Conservation (phyloP, 2,888 invertebrate species). For the Atrina japonica region DNA sequence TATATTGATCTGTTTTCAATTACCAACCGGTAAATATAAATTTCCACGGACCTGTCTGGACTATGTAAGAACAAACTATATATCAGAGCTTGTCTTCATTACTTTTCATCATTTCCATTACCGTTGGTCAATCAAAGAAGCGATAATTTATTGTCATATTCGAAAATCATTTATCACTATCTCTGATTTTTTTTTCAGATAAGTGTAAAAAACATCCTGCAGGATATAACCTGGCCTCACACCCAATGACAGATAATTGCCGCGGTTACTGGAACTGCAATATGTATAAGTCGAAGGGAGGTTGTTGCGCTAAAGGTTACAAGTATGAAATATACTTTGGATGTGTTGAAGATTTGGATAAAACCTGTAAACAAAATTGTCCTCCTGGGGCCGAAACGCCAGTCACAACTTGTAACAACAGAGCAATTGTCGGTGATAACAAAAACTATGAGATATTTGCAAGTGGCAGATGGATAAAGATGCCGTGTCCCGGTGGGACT, state of each 20-base stretch:
- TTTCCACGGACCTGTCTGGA: too few species aligned
- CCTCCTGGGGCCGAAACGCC: constrained; percentile 25
- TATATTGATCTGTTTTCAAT: too few species aligned
- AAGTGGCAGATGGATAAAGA: constrained; percentile 50
- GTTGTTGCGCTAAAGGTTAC: constrained; percentile 53
- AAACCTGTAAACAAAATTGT: constrained; percentile 42
- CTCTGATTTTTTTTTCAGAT: too few species aligned
- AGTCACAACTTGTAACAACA: constrained; percentile 39
- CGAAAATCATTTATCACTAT: too few species aligned
- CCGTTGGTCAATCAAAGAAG: too few species aligned
- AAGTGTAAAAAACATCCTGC: not conserved
- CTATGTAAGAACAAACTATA: too few species aligned
- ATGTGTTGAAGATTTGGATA: constrained; percentile 41
- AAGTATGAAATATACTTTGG: constrained; percentile 37
- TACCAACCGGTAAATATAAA: too few species aligned
- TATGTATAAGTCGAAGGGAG: constrained; percentile 41
- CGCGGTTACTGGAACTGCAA: constrained; percentile 60
- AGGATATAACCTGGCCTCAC: not conserved
- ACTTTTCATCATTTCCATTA: too few species aligned
- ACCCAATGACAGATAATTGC: constrained; percentile 35
- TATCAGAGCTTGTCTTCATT: too few species aligned
- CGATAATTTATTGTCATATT: too few species aligned
- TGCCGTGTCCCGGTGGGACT: constrained; percentile 57
- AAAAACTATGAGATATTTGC: constrained; percentile 46
- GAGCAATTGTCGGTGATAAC: constrained; percentile 27